Evolutionary conservation across 2,797 vertebrate species (phyloP), one percentile per base, ranked within the genome.

Genomic region (Trematocara caparti): DNA sequence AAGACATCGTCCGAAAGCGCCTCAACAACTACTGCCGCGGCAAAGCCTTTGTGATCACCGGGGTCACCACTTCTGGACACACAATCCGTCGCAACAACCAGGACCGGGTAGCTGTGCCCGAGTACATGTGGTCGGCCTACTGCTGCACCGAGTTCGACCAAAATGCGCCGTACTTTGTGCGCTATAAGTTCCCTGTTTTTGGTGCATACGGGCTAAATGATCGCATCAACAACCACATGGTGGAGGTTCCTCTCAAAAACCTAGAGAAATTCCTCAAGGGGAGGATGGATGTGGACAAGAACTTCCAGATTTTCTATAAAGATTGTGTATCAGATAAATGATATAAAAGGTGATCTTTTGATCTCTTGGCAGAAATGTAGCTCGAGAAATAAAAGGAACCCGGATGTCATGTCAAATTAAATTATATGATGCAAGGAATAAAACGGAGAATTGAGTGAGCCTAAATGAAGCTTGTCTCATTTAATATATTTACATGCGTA

Each of bases 271-370:
- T 95, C 82, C 92, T 96, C 14, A 95, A 90, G 32, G 91, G 91
- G 24, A 92, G 91, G 83, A 94, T 96, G 94, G 88, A 94, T 4
- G 94, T 96, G 50, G 95, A 96, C 86, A 94, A 91, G 80, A 95
- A 95, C 89, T 96, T 96, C 87, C 94, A 96, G 90, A 95, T 96
- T 57, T 96, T 96, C 86, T 95, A 96, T 47, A 95, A 91, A 10
- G 94, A 96, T 87, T 96, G 95, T 79, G 89, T 95, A 34, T 79
- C 90, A 55, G 89, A 94, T 13, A 88, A 69, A 12, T 94, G 59
- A 91, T 49, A 36, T 21, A 9, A 59, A 76, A 12, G 4, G 11
- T 15, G 30, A 3, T 24, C 12, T 45, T 86, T 64, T 59, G 24
- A 43, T 13, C 50, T 10, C 55, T 59, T 74, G 14, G 62, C 71